phyloP scores from a whole-genome alignment of 2,888 invertebrate species.

The Harpalus rufipes region DNA sequence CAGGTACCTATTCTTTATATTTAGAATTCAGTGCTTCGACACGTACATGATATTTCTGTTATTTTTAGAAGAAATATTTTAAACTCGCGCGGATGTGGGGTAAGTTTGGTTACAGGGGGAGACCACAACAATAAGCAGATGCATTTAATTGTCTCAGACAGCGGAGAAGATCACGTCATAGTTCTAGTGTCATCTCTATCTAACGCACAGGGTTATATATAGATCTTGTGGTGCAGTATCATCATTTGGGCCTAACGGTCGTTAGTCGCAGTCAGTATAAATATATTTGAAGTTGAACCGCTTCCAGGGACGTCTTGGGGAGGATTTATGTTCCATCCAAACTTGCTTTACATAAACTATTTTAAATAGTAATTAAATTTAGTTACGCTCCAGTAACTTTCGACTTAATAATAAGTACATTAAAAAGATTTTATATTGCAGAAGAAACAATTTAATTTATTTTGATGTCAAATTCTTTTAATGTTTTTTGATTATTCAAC shows the following conservation, averaged over 20 bases:
- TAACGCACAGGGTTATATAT: constrained; percentile 45
- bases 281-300: constrained; percentile 61
- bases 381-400: background rate
- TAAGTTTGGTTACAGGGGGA: constrained; percentile 8
- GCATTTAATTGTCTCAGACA: constrained; percentile 63
- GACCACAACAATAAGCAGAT: constrained; percentile 48
- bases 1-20: constrained; percentile 52
- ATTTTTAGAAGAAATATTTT: constrained; percentile 60
- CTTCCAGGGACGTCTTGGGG: constrained; percentile 24
- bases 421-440: background rate
- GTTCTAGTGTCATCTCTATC: background rate
- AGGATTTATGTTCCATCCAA: constrained; percentile 2
- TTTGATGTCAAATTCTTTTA: too few species aligned
- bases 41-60: constrained; percentile 49
- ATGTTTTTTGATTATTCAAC: too few species aligned
- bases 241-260: constrained; percentile 59
- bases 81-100: constrained; percentile 47
- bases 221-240: constrained; percentile 52
- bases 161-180: constrained; percentile 2
- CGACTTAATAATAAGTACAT: background rate
- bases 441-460: too few species aligned
- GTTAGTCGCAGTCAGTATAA: constrained; percentile 60
- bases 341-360: background rate
- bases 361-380: constrained; percentile 4
- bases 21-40: constrained; percentile 37